phyloP scores from a whole-genome alignment of 2,113 vertebrate genomes.

The Festucalex cinctus region DNA sequence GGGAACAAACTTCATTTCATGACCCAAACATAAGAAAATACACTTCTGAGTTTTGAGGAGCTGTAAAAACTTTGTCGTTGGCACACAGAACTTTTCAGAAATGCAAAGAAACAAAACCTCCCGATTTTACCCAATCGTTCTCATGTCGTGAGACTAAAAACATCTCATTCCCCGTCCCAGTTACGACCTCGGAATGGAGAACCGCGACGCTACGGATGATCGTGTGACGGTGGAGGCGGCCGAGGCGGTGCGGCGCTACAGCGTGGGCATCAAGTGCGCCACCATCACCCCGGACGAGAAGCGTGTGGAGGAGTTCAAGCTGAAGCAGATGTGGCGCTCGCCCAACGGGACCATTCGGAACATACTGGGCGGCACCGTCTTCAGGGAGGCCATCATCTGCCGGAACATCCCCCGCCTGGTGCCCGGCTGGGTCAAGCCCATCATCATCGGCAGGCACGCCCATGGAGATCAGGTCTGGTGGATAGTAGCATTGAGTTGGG shows the following conservation, averaged over 20 bases:
- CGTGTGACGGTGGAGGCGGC: constrained; percentile 90
- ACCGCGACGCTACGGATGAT: constrained; percentile 87
- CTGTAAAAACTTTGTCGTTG: neutral
- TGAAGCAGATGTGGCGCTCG: constrained; percentile 98
- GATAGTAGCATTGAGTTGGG: neutral
- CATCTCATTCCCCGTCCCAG: constrained; percentile 53
- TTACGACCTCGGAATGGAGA: constrained; percentile 92
- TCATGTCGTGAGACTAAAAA: neutral
- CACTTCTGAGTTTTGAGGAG: no score
- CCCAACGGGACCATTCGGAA: constrained; percentile 98
- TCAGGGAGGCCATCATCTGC: constrained; percentile 96
- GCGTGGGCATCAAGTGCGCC: constrained; percentile 92
- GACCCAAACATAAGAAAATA: no score
- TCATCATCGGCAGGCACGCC: constrained; percentile 95
- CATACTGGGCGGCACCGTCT: constrained; percentile 95
- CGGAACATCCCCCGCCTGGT: constrained; percentile 95
- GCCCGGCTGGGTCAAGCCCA: constrained; percentile 90
- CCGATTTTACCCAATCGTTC: neutral
- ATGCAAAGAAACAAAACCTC: neutral
- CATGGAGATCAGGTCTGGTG: constrained; percentile 88
- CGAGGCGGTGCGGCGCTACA: constrained; percentile 87
- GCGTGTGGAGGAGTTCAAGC: constrained; percentile 92
- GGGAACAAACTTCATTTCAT: no score
- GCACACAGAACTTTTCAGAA: neutral
- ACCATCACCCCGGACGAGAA: constrained; percentile 98